Evolutionary conservation across 2,888 invertebrate genomes (phyloP).

Genomic region (Drosophila ustulata): DNA sequence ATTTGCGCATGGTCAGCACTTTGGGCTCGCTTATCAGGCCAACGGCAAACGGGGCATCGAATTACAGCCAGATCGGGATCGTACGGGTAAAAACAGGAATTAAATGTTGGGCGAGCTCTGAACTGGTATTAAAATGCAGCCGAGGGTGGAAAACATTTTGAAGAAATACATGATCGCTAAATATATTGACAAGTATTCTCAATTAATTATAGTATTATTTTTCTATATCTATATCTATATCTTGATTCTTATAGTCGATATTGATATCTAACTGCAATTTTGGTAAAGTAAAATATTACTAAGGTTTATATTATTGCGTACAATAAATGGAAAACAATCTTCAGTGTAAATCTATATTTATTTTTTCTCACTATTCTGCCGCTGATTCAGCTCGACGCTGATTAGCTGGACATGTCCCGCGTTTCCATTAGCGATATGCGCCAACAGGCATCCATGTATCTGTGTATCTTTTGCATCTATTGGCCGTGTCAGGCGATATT

Average conservation of each 20-base stretch:
- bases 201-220: no score
- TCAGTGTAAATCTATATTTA: no score
- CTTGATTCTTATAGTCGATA: no score
- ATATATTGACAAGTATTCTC: not conserved
- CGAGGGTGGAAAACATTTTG: not conserved
- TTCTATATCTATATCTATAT: no score
- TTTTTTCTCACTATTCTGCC: no score
- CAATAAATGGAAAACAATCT: no score
- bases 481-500: conserved; percentile 38
- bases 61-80: conserved; percentile 29
- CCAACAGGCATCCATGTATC: not conserved
- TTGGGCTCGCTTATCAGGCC: conserved; percentile 41
- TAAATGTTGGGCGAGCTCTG: not conserved
- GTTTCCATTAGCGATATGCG: conserved; percentile 17
- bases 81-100: conserved; percentile 4
- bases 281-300: no score
- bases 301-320: no score
- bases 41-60: conserved; percentile 37
- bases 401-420: conserved; percentile 21
- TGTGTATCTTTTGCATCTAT: not conserved
- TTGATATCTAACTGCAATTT: no score
- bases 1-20: conserved; percentile 51
- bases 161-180: no score
- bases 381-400: conserved; percentile 7
- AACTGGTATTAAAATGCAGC: no score